A percentile compares a stretch with the other conserved stretches of the same genome.
Conservation (phyloP, 2,113 vertebrate species). For the Nannospalax galili region DNA sequence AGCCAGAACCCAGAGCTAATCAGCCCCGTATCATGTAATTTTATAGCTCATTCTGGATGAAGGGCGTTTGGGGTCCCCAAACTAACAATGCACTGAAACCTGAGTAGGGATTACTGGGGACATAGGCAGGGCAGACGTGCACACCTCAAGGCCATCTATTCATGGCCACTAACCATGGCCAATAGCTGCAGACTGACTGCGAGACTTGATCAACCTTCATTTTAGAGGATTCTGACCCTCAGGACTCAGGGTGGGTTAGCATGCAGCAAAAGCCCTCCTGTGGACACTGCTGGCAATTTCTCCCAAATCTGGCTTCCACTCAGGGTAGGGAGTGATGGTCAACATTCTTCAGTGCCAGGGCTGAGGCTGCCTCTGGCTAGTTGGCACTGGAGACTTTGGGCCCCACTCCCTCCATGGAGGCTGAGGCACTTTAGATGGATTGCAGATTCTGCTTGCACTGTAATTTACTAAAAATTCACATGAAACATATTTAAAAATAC, state of each 20-base stretch:
- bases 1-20: no score
- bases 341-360: accelerated
- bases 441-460: not conserved
- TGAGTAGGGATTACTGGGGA: not conserved
- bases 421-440: not conserved
- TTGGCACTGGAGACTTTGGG: accelerated
- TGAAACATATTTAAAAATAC: not conserved
- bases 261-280: not conserved
- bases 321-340: accelerated
- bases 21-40: accelerated
- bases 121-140: accelerated
- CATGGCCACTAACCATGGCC: accelerated
- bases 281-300: not conserved
- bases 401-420: accelerated
- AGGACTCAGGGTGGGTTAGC: not conserved
- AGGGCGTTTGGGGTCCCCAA: no score
- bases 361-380: accelerated
- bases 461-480: not conserved
- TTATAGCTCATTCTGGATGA: accelerated
- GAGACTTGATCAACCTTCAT: not conserved
- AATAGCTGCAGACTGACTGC: no score
- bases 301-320: not conserved
- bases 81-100: not conserved
- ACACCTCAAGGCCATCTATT: not conserved
- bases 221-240: not conserved